Evolutionary conservation across 1,140 invertebrate species (phyloP).

Genomic region (Anagrus nilaparvatae): DNA sequence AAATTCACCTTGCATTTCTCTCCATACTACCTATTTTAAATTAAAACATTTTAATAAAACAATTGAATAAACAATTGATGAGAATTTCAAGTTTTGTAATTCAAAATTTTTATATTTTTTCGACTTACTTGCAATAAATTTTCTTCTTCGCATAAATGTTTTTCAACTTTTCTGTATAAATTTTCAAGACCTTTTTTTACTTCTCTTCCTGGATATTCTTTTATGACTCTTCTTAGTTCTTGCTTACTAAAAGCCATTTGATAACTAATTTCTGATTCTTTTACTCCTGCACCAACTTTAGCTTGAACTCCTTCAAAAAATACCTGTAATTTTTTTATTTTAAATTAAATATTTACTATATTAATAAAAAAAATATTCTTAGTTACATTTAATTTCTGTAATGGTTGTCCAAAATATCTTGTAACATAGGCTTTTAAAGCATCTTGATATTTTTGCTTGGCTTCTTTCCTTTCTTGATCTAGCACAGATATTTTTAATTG

Average conservation of each 20-base stretch:
- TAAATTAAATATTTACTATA: constrained; percentile 3
- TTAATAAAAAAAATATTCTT: constrained; percentile 11
- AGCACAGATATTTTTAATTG: constrained; percentile 85
- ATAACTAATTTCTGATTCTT: constrained; percentile 95
- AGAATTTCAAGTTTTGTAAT: constrained; percentile 2
- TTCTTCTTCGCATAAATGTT: constrained; percentile 91
- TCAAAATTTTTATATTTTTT: constrained; percentile 8
- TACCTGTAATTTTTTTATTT: constrained; percentile 47
- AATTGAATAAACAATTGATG: constrained; percentile 3
- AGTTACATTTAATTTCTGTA: constrained; percentile 89
- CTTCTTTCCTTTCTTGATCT: constrained; percentile 81
- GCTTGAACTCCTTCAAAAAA: constrained; percentile 93
- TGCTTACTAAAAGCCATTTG: constrained; percentile 96
- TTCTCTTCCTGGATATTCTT: constrained; percentile 89
- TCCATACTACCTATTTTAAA: constrained; percentile 88
- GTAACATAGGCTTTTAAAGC: constrained; percentile 86
- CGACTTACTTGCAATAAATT: constrained; percentile 74
- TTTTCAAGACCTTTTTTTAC: constrained; percentile 93
- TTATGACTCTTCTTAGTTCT: constrained; percentile 90
- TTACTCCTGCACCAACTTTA: constrained; percentile 84
- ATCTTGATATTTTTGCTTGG: constrained; percentile 84
- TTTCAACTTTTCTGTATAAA: constrained; percentile 94
- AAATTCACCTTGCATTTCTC: constrained; percentile 99
- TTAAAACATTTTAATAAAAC: constrained; percentile 5
- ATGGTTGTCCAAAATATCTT: constrained; percentile 85